Evolutionary conservation across 2,797 vertebrate genomes (phyloP).

Genomic region (Tapirus indicus): DNA sequence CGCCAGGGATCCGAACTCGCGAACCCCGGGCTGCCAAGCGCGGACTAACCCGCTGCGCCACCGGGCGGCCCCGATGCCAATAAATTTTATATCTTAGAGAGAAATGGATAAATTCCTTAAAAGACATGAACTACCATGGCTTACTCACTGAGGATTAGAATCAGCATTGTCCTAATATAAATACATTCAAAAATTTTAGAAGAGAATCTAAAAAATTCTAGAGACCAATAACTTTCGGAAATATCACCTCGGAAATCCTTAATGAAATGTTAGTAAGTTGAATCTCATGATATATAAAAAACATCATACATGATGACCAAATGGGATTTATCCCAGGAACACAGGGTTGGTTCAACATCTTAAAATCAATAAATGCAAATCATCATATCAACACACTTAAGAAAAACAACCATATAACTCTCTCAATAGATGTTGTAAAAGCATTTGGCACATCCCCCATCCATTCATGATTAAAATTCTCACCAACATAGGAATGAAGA

Average conservation of each 20-base stretch:
- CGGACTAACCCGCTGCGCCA: too few relatives aligned
- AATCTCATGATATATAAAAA: neutral
- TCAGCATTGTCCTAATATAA: neutral
- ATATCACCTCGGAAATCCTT: neutral
- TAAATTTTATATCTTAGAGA: neutral
- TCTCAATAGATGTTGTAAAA: neutral
- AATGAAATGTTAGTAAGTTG: neutral
- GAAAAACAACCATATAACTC: neutral
- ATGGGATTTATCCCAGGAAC: neutral
- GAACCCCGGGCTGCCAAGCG: too few relatives aligned
- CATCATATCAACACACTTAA: neutral
- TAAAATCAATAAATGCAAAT: neutral
- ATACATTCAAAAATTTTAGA: neutral
- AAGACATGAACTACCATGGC: neutral
- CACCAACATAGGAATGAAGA: neutral
- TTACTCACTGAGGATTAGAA: neutral
- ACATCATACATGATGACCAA: neutral
- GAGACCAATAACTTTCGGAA: neutral
- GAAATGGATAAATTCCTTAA: neutral
- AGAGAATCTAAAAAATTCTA: neutral
- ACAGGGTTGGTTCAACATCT: neutral
- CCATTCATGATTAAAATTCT: neutral
- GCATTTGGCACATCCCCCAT: neutral
- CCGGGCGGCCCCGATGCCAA: too few relatives aligned
- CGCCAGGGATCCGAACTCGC: too few relatives aligned